Base-by-base conservation (phyloP, 2,797 vertebrate species). In the Scolopax rusticola region DNA sequence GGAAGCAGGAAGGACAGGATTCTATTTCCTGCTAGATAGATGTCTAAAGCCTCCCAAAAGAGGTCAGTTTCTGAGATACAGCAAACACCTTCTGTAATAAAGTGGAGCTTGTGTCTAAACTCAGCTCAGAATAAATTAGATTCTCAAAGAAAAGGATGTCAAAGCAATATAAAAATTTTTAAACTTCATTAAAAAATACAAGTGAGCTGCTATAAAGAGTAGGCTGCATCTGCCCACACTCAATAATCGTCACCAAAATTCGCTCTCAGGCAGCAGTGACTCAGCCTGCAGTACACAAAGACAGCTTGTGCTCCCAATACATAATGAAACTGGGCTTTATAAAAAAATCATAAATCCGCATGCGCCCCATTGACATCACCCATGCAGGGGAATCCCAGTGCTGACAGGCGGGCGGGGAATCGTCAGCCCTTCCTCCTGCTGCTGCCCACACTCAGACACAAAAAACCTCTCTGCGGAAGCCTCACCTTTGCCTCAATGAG, bases 191-290 rank as follows among this genome's bases (percentile, higher is more conserved):
- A n/a, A 91, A 77, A n/a, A 56, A 56, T 30, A 28, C 12, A 27
- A 79, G 45, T 2, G 3, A 79, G 53, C 71, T 91, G 93, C 65
- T 85, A 27, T 63, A 68, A 81, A 5, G 84, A 96, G 95, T 63
- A 78, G 96, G 94, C 84, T 84, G 88, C 51, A 81, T 74, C 90
- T 91, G 78, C 93, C 97, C 90, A 97, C 80, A 84, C 69, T 69
- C 73, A 14, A 84, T 83, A 28, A 88, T 88, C 93, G 90, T 30
- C 77, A 83, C 92, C 18, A 1, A 82, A 94, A 94, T 84, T 96
- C 86, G 88, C 95, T 24, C 87, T 80, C 93, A 96, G 80, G 91
- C 93, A 92, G 87, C 40, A 36, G 51, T 96, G 90, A 97, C 89
- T 96, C 95, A 97, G 90, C 47, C 96, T 93, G 91, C 76, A 45